Conservation (phyloP, 2,888 invertebrate genomes). For the Brachyptera putata region DNA sequence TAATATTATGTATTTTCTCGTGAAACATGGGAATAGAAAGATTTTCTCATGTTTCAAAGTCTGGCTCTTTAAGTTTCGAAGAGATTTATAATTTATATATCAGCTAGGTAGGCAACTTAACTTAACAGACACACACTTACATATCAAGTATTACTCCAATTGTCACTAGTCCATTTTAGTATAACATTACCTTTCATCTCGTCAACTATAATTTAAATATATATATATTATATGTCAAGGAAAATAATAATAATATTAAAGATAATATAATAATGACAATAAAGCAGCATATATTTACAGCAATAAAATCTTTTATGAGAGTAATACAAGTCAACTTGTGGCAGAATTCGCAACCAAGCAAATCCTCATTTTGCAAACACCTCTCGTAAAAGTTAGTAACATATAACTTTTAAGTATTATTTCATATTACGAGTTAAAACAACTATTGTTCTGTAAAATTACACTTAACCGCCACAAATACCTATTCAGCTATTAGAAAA, state of each 20-base stretch:
- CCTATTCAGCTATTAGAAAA: constrained; percentile 30
- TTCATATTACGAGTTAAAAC: constrained; percentile 27
- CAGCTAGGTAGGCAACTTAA: constrained; percentile 23
- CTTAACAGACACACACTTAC: constrained; percentile 23
- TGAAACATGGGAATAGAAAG: constrained; percentile 1
- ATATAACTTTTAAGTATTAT: constrained; percentile 23
- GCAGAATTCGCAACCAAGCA: constrained; percentile 4
- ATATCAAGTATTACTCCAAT: constrained; percentile 16
- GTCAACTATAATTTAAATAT: constrained; percentile 21
- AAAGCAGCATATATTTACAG: constrained; percentile 29
- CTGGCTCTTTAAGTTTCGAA: constrained; percentile 23
- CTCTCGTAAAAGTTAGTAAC: constrained; percentile 21
- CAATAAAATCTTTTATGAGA: constrained; percentile 24
- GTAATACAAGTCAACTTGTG: constrained; percentile 20
- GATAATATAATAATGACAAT: constrained; percentile 19
- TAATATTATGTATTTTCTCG: constrained; percentile 14
- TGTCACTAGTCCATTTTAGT: constrained; percentile 20
- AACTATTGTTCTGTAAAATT: constrained; percentile 26
- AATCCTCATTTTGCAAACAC: background rate
- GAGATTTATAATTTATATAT: constrained; percentile 18
- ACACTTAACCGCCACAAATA: constrained; percentile 29
- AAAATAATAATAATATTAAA: constrained; percentile 20
- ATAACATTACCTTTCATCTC: no score
- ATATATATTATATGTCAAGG: constrained; percentile 25
- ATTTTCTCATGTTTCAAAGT: constrained; percentile 9